Percentiles rank a stretch among this genome's conserved stretches.
phyloP scores from a whole-genome alignment of 2,888 invertebrate species.

The Ornithoptera priamus region DNA sequence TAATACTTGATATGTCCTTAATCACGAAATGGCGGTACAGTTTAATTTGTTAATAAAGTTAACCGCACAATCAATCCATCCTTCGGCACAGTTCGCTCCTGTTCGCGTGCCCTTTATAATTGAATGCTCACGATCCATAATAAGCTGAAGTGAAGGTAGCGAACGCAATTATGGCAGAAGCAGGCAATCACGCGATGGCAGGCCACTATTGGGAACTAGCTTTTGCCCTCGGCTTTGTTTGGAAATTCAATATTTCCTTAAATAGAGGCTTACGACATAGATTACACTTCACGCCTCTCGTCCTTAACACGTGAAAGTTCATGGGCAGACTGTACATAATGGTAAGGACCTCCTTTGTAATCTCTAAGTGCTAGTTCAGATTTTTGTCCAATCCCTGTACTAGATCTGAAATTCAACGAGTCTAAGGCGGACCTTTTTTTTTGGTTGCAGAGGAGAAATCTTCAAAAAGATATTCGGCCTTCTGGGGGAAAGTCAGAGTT shows the following conservation, averaged over 20 bases:
- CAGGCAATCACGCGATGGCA: constrained; percentile 27
- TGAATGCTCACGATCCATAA: constrained; percentile 31
- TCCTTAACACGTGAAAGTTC: neutral
- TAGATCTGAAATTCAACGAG: too few relatives aligned
- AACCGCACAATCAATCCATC: neutral
- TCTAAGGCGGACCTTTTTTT: too few relatives aligned
- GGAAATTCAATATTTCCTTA: neutral
- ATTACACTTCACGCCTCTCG: neutral
- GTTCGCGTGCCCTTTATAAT: constrained; percentile 27
- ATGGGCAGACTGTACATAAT: too few relatives aligned
- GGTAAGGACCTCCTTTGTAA: too few relatives aligned
- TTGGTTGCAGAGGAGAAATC: too few relatives aligned
- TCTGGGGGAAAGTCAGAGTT: too few relatives aligned
- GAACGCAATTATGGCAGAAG: constrained; percentile 27
- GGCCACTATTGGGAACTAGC: neutral
- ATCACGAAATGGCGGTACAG: neutral
- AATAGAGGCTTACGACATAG: neutral
- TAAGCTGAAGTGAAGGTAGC: constrained; percentile 27
- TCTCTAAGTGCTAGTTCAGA: too few relatives aligned
- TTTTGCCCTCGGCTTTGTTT: constrained; percentile 3
- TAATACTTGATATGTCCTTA: neutral
- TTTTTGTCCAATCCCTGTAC: too few relatives aligned
- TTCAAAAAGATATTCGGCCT: too few relatives aligned
- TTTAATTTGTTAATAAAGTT: neutral
- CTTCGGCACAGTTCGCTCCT: neutral